Conservation (phyloP, 2,113 vertebrate genomes). For the Mesocricetus auratus region DNA sequence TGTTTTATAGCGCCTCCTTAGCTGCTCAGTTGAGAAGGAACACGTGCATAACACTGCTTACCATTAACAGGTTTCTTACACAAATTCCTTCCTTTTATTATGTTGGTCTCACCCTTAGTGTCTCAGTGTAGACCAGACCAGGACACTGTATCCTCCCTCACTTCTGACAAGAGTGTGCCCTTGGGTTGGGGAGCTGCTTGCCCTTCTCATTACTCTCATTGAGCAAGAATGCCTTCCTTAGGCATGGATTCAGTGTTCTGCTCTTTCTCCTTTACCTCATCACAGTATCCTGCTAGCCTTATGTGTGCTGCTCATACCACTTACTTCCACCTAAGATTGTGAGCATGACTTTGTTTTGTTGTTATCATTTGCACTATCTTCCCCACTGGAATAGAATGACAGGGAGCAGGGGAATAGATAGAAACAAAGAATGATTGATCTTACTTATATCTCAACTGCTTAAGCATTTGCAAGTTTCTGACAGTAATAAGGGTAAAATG, state of each 20-base stretch:
- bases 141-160: not conserved
- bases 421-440: not conserved
- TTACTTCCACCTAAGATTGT: not conserved
- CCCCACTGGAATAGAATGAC: not conserved
- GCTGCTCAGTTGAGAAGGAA: not conserved
- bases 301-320: not conserved
- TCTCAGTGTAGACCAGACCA: not conserved
- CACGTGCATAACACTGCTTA: not conserved
- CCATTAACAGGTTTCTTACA: not conserved
- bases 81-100: not conserved
- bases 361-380: not conserved
- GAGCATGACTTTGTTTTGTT: not conserved
- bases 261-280: fast-evolving
- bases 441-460: not conserved
- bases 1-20: not conserved
- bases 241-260: not conserved
- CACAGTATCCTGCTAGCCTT: not conserved
- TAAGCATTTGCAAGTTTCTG: not conserved
- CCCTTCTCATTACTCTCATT: not conserved
- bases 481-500: not conserved
- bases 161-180: not conserved
- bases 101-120: fast-evolving
- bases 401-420: not conserved
- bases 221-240: not conserved
- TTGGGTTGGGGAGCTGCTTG: not conserved